These are phyloP conservation scores for Silvanus unidentatus DNA, from an alignment of 2,888 invertebrate genomes.

Conservation along the genomic window DNA sequence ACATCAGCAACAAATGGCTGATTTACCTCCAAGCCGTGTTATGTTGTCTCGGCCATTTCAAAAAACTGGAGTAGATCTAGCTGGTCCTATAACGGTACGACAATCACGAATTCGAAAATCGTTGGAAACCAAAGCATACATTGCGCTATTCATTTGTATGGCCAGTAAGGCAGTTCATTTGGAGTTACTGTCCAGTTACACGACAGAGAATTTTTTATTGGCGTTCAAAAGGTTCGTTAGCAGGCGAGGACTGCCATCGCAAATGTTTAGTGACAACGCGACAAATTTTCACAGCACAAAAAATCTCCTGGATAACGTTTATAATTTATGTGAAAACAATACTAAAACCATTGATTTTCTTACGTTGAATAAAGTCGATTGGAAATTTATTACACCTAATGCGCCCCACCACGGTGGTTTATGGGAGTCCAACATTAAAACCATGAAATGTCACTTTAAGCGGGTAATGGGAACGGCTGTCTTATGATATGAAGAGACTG, in stretches of 20 bases:
- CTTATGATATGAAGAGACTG: not conserved
- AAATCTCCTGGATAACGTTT: slow-evolving; percentile 7
- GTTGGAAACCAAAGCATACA: slow-evolving; percentile 10
- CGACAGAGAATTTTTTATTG: slow-evolving; percentile 8
- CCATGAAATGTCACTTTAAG: not conserved
- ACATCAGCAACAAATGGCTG: slow-evolving; percentile 6
- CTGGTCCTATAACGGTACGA: slow-evolving; percentile 12
- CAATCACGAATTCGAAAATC: slow-evolving; percentile 8
- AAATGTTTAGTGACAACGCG: slow-evolving; percentile 11
- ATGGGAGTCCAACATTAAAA: not conserved
- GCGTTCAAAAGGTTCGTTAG: slow-evolving; percentile 15
- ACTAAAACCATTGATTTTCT: no score
- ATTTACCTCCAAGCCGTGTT: slow-evolving; percentile 13
- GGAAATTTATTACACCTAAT: not conserved
- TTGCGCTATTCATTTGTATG: slow-evolving; percentile 14
- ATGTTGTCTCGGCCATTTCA: slow-evolving; percentile 7
- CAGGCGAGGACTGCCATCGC: slow-evolving; percentile 10
- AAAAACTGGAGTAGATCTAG: slow-evolving; percentile 13
- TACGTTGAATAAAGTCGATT: not conserved
- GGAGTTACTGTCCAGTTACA: slow-evolving; percentile 11
- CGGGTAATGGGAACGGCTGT: not conserved
- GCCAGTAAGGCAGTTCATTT: slow-evolving; percentile 15
- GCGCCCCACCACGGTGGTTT: not conserved
- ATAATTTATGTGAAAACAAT: no score
- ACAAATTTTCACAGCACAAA: slow-evolving; percentile 17